Percentiles rank a stretch among this genome's conserved stretches.
phyloP scores from a whole-genome alignment of 2,888 invertebrate genomes.

The Sarcophaga variegata region DNA sequence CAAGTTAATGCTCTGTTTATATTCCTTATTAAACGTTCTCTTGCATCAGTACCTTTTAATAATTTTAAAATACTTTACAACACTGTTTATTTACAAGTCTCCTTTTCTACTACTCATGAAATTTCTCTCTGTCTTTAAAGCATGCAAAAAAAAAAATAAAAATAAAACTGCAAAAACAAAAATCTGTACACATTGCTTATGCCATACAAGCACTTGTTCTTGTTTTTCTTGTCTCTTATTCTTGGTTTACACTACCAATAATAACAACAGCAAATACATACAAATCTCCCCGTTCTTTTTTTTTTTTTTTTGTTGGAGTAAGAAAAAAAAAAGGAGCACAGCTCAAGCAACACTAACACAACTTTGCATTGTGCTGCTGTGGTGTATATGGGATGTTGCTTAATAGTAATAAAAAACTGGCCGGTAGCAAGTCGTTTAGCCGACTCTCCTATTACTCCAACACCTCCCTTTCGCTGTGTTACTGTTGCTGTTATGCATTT shows the following conservation, averaged over 20 bases:
- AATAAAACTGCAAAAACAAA: slow-evolving; percentile 19
- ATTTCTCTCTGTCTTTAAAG: slow-evolving; percentile 1
- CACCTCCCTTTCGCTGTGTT: not conserved
- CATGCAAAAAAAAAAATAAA: slow-evolving; percentile 12
- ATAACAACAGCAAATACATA: not conserved
- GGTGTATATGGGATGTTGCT: not conserved
- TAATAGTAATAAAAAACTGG: slow-evolving; percentile 18
- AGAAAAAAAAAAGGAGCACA: slow-evolving; percentile 22
- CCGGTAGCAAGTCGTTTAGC: slow-evolving; percentile 21
- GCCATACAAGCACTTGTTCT: slow-evolving; percentile 58
- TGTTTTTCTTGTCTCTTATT: slow-evolving; percentile 46
- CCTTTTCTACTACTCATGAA: not conserved
- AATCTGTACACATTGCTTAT: slow-evolving; percentile 36
- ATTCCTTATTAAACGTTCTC: too few species aligned
- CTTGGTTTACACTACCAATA: slow-evolving; percentile 2
- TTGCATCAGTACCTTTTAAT: not conserved
- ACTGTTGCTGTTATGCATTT: not conserved
- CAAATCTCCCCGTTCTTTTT: slow-evolving; percentile 27
- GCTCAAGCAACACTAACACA: not conserved
- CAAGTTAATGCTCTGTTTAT: too few species aligned
- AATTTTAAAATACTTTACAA: not conserved
- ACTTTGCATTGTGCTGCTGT: not conserved
- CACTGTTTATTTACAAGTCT: slow-evolving; percentile 18
- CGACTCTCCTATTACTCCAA: not conserved
- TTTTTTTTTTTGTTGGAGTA: slow-evolving; percentile 14